Percentiles rank a stretch among this genome's conserved stretches.
These are phyloP conservation scores for Thalassarche chlororhynchos DNA, from an alignment of 2,113 vertebrate species.

Conservation along the genomic window DNA sequence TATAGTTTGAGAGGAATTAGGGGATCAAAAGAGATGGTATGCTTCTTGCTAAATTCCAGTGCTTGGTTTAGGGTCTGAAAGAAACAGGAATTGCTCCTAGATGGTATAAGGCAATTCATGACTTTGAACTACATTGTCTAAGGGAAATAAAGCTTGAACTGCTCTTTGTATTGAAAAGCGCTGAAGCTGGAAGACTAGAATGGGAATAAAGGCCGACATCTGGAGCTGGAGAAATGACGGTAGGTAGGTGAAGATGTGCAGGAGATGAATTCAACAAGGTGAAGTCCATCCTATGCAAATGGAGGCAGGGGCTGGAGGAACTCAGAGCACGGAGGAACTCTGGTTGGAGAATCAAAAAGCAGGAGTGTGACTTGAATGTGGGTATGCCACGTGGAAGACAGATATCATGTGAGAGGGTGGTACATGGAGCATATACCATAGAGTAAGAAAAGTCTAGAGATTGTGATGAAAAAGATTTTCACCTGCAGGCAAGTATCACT, in stretches of 20 bases:
- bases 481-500: not conserved
- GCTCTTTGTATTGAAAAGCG: not conserved
- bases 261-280: not conserved
- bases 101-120: not conserved
- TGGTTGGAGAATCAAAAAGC: not conserved
- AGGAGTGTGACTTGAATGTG: not conserved
- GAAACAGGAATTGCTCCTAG: not conserved
- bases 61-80: not conserved
- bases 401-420: not conserved
- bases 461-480: not conserved
- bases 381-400: rapidly evolving
- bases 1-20: not conserved
- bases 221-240: not conserved
- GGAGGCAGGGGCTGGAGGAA: not conserved
- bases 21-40: not conserved
- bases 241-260: not conserved
- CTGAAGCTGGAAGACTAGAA: not conserved
- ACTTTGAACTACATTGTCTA: not conserved
- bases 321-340: not conserved
- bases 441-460: not conserved
- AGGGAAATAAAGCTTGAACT: not conserved
- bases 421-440: not conserved
- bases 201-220: not conserved
- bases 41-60: not conserved
- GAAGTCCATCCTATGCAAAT: not conserved